Evolutionary conservation across 2,113 vertebrate species (phyloP).

Genomic region (Nothoprocta perdicaria): DNA sequence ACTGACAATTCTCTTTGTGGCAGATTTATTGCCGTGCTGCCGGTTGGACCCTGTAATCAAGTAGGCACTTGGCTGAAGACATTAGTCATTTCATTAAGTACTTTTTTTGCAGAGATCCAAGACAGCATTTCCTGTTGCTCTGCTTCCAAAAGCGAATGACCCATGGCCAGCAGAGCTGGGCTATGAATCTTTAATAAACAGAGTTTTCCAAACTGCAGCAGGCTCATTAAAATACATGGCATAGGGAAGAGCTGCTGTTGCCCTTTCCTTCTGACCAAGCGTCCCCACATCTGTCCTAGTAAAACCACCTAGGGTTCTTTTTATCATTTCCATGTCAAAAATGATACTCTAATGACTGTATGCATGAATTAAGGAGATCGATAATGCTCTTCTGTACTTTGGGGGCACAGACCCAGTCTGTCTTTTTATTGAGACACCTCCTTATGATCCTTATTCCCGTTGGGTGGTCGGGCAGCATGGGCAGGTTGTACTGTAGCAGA

Average conservation of each 20-base stretch:
- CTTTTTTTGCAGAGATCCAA: constrained; percentile 36
- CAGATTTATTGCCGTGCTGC: constrained; percentile 50
- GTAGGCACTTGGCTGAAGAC: constrained; percentile 54
- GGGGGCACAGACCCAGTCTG: background rate
- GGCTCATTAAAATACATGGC: constrained; percentile 52
- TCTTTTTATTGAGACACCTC: background rate
- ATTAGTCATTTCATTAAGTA: constrained; percentile 61
- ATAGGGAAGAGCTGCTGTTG: background rate
- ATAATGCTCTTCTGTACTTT: background rate
- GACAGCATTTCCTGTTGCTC: constrained; percentile 47
- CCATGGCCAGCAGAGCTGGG: constrained; percentile 46
- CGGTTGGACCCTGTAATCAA: constrained; percentile 55
- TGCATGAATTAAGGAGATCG: constrained; percentile 23
- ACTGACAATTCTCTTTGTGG: constrained; percentile 49
- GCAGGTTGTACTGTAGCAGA: background rate
- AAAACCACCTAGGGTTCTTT: background rate
- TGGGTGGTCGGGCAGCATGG: accelerated
- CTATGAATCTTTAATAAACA: constrained; percentile 70
- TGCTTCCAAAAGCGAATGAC: constrained; percentile 64
- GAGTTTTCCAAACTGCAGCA: constrained; percentile 47
- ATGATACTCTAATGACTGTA: background rate
- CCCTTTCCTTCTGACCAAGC: background rate
- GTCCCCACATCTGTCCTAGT: constrained; percentile 10
- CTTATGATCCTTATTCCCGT: background rate
- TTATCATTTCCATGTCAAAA: background rate